Evolutionary conservation across 30 jellyfish, hydroid and myxozoan species (phyloP).

Genomic region (Calvadosia cruxmelitensis): DNA sequence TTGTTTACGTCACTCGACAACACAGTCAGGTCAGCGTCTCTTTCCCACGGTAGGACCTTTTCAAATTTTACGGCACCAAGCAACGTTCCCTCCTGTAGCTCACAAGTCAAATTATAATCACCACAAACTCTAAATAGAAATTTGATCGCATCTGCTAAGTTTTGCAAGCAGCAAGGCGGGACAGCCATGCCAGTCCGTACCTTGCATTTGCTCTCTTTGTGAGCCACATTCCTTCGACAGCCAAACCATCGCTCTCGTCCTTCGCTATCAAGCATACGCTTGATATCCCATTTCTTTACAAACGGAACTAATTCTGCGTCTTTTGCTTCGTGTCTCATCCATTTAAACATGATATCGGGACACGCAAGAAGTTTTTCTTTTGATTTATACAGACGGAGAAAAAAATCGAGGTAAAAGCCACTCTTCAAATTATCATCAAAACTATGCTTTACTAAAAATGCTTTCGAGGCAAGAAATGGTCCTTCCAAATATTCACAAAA

Average conservation of each 20-base stretch:
- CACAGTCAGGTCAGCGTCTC: conserved; percentile 86
- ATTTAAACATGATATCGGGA: conserved; percentile 69
- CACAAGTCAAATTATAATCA: conserved; percentile 27
- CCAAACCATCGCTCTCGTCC: conserved; percentile 55
- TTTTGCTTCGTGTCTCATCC: not conserved
- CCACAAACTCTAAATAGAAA: conserved; percentile 32
- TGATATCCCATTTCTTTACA: conserved; percentile 56
- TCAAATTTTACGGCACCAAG: conserved; percentile 75
- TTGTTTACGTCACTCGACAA: conserved; percentile 41
- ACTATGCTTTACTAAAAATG: not conserved
- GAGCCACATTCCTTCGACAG: conserved; percentile 28
- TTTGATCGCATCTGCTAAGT: conserved; percentile 51
- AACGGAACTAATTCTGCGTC: conserved; percentile 13
- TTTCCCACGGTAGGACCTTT: conserved; percentile 69
- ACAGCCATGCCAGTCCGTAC: conserved; percentile 77
- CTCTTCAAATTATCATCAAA: conserved; percentile 17
- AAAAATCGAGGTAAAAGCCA: conserved; percentile 81
- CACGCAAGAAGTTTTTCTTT: conserved; percentile 29
- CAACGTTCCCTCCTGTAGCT: conserved; percentile 66
- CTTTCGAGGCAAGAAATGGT: conserved; percentile 40
- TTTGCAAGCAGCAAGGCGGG: conserved; percentile 91
- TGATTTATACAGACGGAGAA: conserved; percentile 21
- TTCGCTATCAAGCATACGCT: conserved; percentile 23
- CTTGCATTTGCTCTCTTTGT: conserved; percentile 26
- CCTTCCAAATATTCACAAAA: conserved; percentile 40